Percentiles rank a stretch among this genome's conserved stretches.
These are phyloP conservation scores for Archilochus colubris DNA, from an alignment of 2,113 vertebrate genomes.

Conservation along the genomic window DNA sequence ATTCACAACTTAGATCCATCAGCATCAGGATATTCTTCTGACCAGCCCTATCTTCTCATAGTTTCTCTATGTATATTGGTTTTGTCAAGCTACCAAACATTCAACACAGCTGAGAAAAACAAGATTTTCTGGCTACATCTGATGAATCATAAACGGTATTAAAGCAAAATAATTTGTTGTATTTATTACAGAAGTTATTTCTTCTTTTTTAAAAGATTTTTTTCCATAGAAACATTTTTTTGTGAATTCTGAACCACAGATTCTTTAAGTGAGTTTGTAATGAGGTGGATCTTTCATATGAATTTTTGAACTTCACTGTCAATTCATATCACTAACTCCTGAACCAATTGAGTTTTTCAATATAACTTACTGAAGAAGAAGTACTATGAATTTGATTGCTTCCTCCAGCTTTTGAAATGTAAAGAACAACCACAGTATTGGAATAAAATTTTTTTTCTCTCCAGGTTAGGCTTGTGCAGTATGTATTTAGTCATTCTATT, in stretches of 20 bases:
- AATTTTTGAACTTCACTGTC: constrained; percentile 73
- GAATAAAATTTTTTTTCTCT: constrained; percentile 37
- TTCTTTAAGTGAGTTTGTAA: constrained; percentile 63
- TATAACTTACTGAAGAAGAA: constrained; percentile 61
- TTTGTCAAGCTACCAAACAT: background rate
- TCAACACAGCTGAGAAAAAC: background rate
- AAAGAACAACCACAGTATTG: constrained; percentile 54
- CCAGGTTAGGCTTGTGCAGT: constrained; percentile 27
- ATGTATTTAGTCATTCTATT: constrained; percentile 38
- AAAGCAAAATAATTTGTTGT: background rate
- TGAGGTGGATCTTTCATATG: constrained; percentile 69
- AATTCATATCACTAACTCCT: constrained; percentile 76
- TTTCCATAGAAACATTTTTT: constrained; percentile 22
- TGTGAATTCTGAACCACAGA: constrained; percentile 38
- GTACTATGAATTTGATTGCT: constrained; percentile 64
- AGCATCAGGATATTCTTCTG: background rate
- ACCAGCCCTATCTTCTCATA: background rate
- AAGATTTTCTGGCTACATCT: background rate
- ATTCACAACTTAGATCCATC: background rate
- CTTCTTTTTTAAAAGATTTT: background rate
- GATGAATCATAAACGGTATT: background rate
- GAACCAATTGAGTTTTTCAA: constrained; percentile 66
- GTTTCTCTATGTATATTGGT: background rate
- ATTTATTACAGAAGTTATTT: background rate
- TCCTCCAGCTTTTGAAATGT: constrained; percentile 67